Percentiles rank a stretch among this genome's conserved stretches.
phyloP scores from a whole-genome alignment of 2,113 vertebrate genomes.

The Anolis carolinensis region DNA sequence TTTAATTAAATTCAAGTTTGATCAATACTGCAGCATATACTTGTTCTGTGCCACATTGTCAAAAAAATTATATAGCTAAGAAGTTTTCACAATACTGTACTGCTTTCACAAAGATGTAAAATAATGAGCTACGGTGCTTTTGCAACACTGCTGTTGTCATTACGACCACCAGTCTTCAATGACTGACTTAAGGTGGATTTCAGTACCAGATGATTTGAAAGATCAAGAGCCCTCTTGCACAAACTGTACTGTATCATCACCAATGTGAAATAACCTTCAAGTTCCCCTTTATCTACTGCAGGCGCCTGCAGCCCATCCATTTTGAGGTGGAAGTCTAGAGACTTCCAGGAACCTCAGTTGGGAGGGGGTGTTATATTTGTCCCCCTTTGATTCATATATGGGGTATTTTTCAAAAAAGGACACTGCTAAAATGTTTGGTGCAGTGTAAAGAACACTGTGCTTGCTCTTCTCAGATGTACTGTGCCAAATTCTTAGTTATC shows the following conservation, averaged over 20 bases:
- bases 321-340: too few relatives aligned
- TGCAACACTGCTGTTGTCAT: background rate
- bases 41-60: background rate
- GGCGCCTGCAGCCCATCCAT: too few relatives aligned
- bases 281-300: background rate
- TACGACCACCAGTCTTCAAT: background rate
- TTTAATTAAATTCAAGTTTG: background rate
- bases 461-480: background rate
- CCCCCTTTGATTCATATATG: too few relatives aligned
- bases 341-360: too few relatives aligned
- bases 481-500: background rate
- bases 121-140: background rate
- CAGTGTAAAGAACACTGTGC: too few relatives aligned
- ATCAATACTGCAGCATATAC: background rate
- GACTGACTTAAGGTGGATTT: background rate
- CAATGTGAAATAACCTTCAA: background rate
- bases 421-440: too few relatives aligned
- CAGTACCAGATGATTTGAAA: background rate
- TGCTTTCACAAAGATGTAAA: background rate
- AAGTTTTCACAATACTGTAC: background rate
- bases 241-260: background rate
- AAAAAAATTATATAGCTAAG: background rate
- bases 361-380: too few relatives aligned
- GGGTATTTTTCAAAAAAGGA: too few relatives aligned
- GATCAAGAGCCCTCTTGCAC: background rate